Evolutionary conservation across 2,888 invertebrate species (phyloP), one percentile per base, ranked within the genome.

Genomic region (Volucella bombylans): DNA sequence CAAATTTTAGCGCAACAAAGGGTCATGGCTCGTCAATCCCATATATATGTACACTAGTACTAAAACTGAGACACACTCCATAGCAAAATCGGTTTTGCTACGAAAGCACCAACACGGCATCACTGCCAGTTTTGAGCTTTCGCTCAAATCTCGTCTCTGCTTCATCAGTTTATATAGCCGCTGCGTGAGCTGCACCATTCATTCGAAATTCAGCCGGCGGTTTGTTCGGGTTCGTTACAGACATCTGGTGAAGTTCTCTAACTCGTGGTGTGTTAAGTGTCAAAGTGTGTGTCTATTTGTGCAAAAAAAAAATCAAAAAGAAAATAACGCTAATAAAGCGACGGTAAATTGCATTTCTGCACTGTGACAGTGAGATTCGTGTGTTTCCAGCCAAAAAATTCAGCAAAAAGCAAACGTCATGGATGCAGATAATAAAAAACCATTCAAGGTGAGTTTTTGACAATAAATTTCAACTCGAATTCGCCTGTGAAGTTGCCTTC

Each of bases 401-500:
- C 11, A 54, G 52, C 52, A 78, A 69, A 62, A 67, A 49, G 64
- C 49, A 39, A 78, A 68, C 79, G 82, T 65, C 77, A 88, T 88
- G 88, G 87, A 87, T 78, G 82, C 87, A 41, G 88, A 88, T 65
- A 88, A 88, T 79, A 88, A 88, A 87, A 88, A 88, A 68, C 88
- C 88, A 77, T 88, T 88, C 86, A 88, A 88, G 83, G 88, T 88
- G 67, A 87, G 88, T 87, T 71, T 59, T 49, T 73, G 8, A 18
- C 18, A 31, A 39, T 18, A n/a, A 18, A 43, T 47, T 45, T 23
- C 2, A 15, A 4, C 43, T 41, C 9, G 9, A 50, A 23, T 2
- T 39, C 12, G 38, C 8, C 12, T 50, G 10, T 10, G n/a, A 55
- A n/a, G 38, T 18, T 68, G n/a, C 6, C 11, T 67, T 8, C 18